Evolutionary conservation across 2,113 vertebrate species (phyloP), one percentile per base, ranked within the genome.

Genomic region (Hypanus sabinus): DNA sequence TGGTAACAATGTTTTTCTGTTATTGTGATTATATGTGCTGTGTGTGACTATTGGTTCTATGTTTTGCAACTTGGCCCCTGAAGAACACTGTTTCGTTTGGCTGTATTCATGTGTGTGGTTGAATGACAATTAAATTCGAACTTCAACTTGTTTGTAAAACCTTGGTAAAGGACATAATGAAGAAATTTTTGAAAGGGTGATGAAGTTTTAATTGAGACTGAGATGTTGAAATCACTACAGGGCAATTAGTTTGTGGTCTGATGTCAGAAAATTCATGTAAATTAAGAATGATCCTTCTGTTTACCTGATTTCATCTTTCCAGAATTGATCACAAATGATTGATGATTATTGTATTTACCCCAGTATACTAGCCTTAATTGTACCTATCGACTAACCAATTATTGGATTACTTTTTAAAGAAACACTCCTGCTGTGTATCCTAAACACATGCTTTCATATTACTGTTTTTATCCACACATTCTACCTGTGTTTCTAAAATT

Each of bases 271-370:
- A 65, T 36, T 27, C 80, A 60, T 14, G 55, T 60, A 9, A 55
- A 87, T 60, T 8, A 30, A 30, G 24, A 46, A n/a, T 30, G 27
- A 11, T 10, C 46, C 55, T 30, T 87, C 83, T 30, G 83, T 27
- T 30, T 87, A 87, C 55, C 83, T 60, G 83, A 87, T 57, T 10
- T n/a, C 9, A 90, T 68, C 14, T 90, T 90, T 90, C 85, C n/a
- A 36, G 85, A 90, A 68, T 65, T 65, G 57, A 88, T 62, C 14
- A 6, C 57, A 57, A 33, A 65, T n/a, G 8, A 65, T n/a, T 90
- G 14, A 68, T 2, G 16, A 68, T 79, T 18, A 90, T 8, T n/a
- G 8, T 22, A 36, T 90, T n/a, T 62, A 16, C 60, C 33, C 60
- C 57, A n/a, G 11, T 60, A 30, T 65, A 33, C 60, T 90, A n/a